Evolutionary conservation across 35 echinoderm and acorn worm species (phyloP).

Genomic region (Ophioderma brevispina): DNA sequence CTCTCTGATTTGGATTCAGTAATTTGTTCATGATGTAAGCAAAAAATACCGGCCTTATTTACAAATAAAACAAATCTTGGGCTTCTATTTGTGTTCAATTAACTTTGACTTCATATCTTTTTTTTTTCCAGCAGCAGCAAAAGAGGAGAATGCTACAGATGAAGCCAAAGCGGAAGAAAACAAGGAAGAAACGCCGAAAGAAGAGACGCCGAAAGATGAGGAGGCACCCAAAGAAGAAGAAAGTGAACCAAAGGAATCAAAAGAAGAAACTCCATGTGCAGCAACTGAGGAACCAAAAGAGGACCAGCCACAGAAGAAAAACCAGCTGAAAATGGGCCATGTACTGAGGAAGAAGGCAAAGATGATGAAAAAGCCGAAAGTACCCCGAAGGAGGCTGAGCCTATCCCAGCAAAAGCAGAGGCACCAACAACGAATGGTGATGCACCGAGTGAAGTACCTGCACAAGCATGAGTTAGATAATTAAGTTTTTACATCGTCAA

Average conservation of each 20-base stretch:
- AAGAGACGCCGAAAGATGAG: not conserved
- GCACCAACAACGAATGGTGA: not conserved
- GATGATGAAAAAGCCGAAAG: not conserved
- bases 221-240: slow-evolving; percentile 17
- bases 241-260: slow-evolving; percentile 11
- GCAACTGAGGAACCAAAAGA: not conserved
- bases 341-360: not conserved
- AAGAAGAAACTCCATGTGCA: not conserved
- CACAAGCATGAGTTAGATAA: not conserved
- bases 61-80: not conserved
- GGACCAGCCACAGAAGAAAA: not conserved
- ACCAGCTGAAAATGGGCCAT: not conserved
- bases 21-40: not conserved
- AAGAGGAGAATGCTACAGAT: slow-evolving; percentile 42
- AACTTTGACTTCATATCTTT: not conserved
- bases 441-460: not conserved
- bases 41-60: not conserved
- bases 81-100: not conserved
- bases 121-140: not conserved
- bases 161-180: slow-evolving; percentile 39
- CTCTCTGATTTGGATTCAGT: not conserved
- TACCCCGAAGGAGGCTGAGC: not conserved
- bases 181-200: slow-evolving; percentile 17
- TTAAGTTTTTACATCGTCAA: no score
- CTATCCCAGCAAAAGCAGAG: not conserved